Evolutionary conservation across 2,888 invertebrate genomes (phyloP).

Genomic region (Carcina quercana): DNA sequence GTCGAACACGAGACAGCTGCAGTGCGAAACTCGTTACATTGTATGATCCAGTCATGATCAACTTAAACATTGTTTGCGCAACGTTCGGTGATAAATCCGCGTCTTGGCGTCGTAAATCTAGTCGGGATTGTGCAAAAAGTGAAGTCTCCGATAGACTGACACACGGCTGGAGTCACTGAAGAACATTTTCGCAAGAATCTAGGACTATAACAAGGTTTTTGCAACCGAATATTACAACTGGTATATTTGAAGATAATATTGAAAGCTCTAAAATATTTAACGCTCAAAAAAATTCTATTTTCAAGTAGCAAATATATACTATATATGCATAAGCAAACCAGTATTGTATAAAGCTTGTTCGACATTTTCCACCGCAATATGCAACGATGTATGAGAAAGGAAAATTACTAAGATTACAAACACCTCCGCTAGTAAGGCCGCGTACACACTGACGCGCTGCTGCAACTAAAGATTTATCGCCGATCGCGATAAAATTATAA

Average conservation of each 20-base stretch:
- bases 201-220: too few relatives aligned
- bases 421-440: conserved; percentile 8
- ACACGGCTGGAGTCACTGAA: conserved; percentile 1
- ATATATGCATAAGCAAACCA: too few relatives aligned
- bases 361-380: neutral
- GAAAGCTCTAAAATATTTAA: too few relatives aligned
- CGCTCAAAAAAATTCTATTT: too few relatives aligned
- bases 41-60: too few relatives aligned
- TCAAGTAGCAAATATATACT: too few relatives aligned
- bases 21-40: too few relatives aligned
- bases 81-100: conserved; percentile 3
- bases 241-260: too few relatives aligned
- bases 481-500: conserved; percentile 18
- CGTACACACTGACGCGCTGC: conserved; percentile 10
- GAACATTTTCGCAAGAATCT: too few relatives aligned
- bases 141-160: neutral
- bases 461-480: conserved; percentile 12
- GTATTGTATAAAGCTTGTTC: neutral
- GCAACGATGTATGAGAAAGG: conserved; percentile 3
- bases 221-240: too few relatives aligned
- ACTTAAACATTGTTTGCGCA: conserved; percentile 3
- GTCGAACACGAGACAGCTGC: too few relatives aligned
- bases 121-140: conserved; percentile 2
- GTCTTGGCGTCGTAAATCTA: conserved; percentile 5
- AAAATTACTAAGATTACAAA: conserved; percentile 9